These are phyloP conservation scores for Pterobdella sp. DNA, from an alignment of 2,888 invertebrate species.

Conservation along the genomic window DNA sequence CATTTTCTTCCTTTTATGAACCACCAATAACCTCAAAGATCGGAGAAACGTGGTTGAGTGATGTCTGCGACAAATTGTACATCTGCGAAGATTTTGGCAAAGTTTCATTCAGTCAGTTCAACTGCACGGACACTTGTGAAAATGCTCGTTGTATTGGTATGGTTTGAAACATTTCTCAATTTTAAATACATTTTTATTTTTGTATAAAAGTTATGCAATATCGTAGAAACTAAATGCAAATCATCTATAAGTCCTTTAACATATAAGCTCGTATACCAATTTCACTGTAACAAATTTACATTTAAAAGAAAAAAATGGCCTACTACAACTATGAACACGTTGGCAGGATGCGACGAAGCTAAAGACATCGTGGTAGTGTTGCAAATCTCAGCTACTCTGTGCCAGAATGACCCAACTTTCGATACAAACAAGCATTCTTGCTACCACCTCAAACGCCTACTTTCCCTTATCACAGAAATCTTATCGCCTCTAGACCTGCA, in stretches of 20 bases:
- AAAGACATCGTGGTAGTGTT: slow-evolving; percentile 3
- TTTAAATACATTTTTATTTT: no score
- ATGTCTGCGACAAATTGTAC: background rate
- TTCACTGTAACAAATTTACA: no score
- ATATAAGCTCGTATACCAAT: no score
- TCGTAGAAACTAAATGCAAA: no score
- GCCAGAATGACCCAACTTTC: slow-evolving; percentile 3
- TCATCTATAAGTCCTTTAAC: no score
- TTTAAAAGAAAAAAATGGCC: no score
- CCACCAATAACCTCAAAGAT: background rate
- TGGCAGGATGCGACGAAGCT: slow-evolving; percentile 10
- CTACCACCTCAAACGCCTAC: background rate
- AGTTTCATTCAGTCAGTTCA: background rate
- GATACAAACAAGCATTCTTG: background rate
- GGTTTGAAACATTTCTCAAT: no score
- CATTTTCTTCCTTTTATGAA: background rate
- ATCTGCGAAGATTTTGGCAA: background rate
- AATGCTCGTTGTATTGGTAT: background rate
- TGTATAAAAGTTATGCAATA: no score
- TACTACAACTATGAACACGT: no score
- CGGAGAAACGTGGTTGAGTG: slow-evolving; percentile 1
- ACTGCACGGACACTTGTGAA: background rate
- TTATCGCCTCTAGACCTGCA: background rate
- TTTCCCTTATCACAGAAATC: background rate
- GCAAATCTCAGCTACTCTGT: background rate